A percentile compares a stretch with the other conserved stretches of the same genome.
Evolutionary conservation across 2,888 invertebrate species (phyloP).

Genomic region (Ommatoiulus sabulosus): DNA sequence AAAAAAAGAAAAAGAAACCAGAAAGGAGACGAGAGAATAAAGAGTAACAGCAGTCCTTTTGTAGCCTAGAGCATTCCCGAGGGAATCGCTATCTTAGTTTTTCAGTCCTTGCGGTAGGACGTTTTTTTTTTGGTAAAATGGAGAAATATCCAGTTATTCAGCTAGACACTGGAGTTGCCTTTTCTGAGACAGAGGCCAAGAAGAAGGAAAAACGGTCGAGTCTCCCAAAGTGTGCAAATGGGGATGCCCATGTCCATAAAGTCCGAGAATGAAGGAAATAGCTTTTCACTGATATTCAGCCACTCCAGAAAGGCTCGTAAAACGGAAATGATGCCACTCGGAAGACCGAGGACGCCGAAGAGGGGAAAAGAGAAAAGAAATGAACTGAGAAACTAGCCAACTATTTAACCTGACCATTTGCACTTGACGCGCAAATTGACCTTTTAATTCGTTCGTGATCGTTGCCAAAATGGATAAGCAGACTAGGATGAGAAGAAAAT

Average conservation of each 20-base stretch:
- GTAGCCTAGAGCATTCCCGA: not conserved
- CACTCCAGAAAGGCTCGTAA: constrained; percentile 40
- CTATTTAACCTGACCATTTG: constrained; percentile 43
- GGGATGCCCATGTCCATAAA: constrained; percentile 26
- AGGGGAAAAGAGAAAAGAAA: not conserved
- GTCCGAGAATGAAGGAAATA: constrained; percentile 35
- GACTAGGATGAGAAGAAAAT: no score
- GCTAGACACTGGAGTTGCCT: not conserved
- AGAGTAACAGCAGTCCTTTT: constrained; percentile 7
- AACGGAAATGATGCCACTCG: constrained; percentile 39
- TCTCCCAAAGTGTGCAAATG: constrained; percentile 36
- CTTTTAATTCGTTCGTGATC: not conserved
- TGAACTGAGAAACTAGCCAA: not conserved
- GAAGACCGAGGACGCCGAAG: not conserved
- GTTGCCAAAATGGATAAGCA: not conserved
- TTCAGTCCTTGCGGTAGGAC: constrained; percentile 23
- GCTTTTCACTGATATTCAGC: constrained; percentile 30
- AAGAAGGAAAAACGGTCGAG: not conserved
- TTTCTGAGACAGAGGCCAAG: not conserved
- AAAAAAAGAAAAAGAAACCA: not conserved
- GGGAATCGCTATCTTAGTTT: constrained; percentile 20
- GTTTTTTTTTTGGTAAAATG: constrained; percentile 3
- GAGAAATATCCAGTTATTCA: constrained; percentile 21
- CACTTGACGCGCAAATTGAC: constrained; percentile 22
- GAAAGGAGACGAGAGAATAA: not conserved